Conservation (phyloP, 37 sponge, comb jelly and placozoan species). For the Amphimedon queenslandica region DNA sequence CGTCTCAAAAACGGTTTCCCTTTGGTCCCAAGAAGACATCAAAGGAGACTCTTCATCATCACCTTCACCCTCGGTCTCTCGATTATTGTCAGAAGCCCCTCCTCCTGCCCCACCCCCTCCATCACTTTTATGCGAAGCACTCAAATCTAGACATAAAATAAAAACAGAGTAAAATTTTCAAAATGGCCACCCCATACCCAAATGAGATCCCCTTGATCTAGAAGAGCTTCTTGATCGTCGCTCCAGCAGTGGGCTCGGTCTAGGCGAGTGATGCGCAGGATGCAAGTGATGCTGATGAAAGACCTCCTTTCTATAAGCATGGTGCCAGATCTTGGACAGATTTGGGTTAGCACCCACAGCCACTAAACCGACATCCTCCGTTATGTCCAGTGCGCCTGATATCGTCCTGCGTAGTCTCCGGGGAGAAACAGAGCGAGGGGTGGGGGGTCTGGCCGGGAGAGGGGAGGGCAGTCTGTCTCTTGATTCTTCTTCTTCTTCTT, state of each 20-base stretch:
- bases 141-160: too few relatives aligned
- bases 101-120: background rate
- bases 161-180: too few relatives aligned
- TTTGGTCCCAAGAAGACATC: background rate
- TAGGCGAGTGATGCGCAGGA: background rate
- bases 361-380: constrained; percentile 47
- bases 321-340: constrained; percentile 43
- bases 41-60: background rate
- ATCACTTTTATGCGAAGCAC: too few relatives aligned
- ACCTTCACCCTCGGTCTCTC: background rate
- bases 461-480: background rate
- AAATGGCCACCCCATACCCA: too few relatives aligned
- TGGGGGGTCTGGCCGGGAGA: background rate
- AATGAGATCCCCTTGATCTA: too few relatives aligned
- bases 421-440: background rate
- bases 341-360: constrained; percentile 69
- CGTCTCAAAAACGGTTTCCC: background rate
- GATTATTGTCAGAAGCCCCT: too few relatives aligned
- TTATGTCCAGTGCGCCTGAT: constrained; percentile 72
- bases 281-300: background rate
- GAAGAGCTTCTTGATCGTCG: too few relatives aligned
- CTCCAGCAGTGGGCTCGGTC: background rate
- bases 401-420: constrained; percentile 38
- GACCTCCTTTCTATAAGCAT: constrained; percentile 10
- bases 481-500: background rate